phyloP scores from a whole-genome alignment of 2,888 invertebrate species.

The Fragum whitleyi region DNA sequence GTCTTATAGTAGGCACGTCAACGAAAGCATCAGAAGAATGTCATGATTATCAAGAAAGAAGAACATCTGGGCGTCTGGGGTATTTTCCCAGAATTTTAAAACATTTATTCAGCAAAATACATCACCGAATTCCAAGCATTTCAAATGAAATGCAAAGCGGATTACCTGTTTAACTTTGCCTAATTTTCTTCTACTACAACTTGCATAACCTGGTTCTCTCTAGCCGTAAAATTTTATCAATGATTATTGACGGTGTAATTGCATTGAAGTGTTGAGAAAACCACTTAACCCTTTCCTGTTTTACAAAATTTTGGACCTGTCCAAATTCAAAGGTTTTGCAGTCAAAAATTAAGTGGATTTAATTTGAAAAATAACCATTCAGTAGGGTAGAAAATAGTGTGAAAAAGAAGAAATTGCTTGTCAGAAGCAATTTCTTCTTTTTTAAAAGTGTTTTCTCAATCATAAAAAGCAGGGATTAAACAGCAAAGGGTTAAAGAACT shows the following conservation, averaged over 20 bases:
- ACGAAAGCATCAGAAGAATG: constrained; percentile 8
- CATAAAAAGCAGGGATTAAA: background rate
- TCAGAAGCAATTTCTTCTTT: background rate
- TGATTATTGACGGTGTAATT: no score
- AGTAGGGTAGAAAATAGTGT: background rate
- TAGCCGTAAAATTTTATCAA: no score
- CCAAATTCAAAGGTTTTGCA: no score
- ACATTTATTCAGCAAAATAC: background rate
- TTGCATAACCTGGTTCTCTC: no score
- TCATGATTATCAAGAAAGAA: constrained; percentile 13
- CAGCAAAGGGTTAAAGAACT: no score
- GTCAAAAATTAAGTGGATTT: no score
- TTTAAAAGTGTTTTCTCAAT: background rate
- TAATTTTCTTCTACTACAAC: background rate
- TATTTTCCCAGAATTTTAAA: constrained; percentile 7
- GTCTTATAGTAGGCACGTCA: background rate
- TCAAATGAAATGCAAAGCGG: background rate
- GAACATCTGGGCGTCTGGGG: constrained; percentile 10
- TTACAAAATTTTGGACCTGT: no score
- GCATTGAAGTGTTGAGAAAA: no score
- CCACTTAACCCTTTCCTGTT: no score
- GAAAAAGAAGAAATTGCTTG: background rate
- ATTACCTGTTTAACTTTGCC: background rate
- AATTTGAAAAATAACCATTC: no score
- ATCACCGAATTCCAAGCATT: background rate